Percentiles rank a stretch among this genome's conserved stretches.
Conservation (phyloP, 1,140 invertebrate genomes). For the Calosoma granatense region DNA sequence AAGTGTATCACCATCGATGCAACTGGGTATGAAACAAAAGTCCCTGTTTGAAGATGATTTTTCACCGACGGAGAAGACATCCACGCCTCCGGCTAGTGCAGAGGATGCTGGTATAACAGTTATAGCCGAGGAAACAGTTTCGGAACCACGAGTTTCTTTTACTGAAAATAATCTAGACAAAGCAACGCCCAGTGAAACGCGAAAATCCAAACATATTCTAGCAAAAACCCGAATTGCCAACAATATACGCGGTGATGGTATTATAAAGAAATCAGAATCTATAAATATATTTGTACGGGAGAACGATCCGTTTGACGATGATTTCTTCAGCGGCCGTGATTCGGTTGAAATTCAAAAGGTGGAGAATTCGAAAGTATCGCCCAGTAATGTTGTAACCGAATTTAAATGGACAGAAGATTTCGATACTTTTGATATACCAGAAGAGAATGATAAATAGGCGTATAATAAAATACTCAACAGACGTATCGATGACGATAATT, state of each 20-base stretch:
- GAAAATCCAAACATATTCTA: not conserved
- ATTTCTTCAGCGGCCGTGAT: constrained; percentile 51
- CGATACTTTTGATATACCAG: constrained; percentile 8
- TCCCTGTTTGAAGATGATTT: constrained; percentile 66
- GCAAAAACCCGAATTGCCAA: constrained; percentile 17
- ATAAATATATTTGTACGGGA: constrained; percentile 75
- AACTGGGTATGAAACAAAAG: constrained; percentile 36
- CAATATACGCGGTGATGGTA: constrained; percentile 19
- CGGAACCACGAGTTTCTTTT: not conserved
- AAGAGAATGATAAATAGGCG: not conserved
- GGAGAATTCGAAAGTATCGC: not conserved
- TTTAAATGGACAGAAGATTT: constrained; percentile 10
- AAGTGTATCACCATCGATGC: constrained; percentile 19
- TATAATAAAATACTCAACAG: not conserved
- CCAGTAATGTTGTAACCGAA: not conserved
- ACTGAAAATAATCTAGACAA: constrained; percentile 10
- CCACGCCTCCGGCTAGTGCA: constrained; percentile 22
- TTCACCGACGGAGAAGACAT: constrained; percentile 40
- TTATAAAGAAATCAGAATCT: constrained; percentile 68
- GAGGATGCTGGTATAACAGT: not conserved
- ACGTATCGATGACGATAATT: too few relatives aligned
- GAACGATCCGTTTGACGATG: constrained; percentile 77
- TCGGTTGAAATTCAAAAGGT: not conserved
- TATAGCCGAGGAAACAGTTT: constrained; percentile 10
- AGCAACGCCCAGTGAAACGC: not conserved